phyloP scores from a whole-genome alignment of 2,888 invertebrate species.

The Amiota mariae region DNA sequence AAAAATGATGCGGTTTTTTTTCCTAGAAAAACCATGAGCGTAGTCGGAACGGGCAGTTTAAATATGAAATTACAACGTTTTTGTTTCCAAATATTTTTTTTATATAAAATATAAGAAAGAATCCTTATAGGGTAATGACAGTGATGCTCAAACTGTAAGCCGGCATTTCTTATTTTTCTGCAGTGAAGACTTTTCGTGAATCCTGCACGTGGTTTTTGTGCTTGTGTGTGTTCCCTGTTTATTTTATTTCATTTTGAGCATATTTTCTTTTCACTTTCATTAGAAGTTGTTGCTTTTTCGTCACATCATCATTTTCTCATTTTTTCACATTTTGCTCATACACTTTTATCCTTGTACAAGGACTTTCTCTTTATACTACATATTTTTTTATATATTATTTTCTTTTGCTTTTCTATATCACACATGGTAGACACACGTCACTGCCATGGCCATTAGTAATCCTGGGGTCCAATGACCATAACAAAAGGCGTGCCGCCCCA shows the following conservation, averaged over 20 bases:
- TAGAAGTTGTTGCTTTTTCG: not conserved
- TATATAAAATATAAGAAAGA: no score
- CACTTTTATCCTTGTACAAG: conserved; percentile 41
- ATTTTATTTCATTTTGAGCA: conserved; percentile 21
- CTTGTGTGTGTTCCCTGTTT: conserved; percentile 39
- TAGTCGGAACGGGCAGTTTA: not conserved
- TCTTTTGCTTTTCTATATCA: conserved; percentile 24
- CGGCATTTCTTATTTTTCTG: conserved; percentile 30
- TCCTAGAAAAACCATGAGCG: not conserved
- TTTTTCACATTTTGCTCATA: conserved; percentile 19
- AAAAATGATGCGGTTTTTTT: not conserved
- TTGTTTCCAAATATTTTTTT: no score
- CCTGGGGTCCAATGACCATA: conserved; percentile 63
- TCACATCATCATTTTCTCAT: not conserved
- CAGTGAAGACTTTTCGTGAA: conserved; percentile 25
- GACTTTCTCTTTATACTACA: conserved; percentile 32
- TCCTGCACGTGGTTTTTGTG: conserved; percentile 28
- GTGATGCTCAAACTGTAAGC: conserved; percentile 16
- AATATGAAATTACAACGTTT: not conserved
- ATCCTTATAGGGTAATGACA: not conserved
- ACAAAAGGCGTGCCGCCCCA: no score
- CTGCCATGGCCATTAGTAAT: conserved; percentile 61
- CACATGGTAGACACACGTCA: conserved; percentile 31
- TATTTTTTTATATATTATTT: not conserved
- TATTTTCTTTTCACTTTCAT: conserved; percentile 18